Percentiles rank a stretch among this genome's conserved stretches.
Conservation (phyloP, 2,888 invertebrate species). For the Lithosia quadra region DNA sequence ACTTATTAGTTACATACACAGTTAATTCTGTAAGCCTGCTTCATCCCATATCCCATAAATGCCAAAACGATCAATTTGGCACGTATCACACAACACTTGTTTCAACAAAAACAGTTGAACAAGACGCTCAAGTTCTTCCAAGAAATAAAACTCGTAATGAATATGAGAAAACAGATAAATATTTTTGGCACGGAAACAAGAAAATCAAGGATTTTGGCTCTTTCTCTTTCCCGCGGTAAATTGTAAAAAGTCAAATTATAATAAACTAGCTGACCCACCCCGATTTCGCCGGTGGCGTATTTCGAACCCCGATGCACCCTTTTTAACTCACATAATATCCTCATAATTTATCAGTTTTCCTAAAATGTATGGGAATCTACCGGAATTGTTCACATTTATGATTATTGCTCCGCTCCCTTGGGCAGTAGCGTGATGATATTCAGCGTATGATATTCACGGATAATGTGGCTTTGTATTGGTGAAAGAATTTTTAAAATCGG, state of each 20-base stretch:
- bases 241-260: conserved; percentile 63
- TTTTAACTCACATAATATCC: too few species aligned
- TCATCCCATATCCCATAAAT: conserved; percentile 3
- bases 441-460: too few species aligned
- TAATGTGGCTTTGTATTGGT: too few species aligned
- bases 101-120: conserved; percentile 35
- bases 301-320: too few species aligned
- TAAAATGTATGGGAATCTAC: too few species aligned
- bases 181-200: conserved; percentile 62
- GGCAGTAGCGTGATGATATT: too few species aligned
- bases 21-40: neutral
- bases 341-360: too few species aligned
- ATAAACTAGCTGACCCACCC: too few species aligned
- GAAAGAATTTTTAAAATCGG: too few species aligned
- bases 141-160: conserved; percentile 49
- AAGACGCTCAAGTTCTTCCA: conserved; percentile 33
- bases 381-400: too few species aligned
- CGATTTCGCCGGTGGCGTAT: too few species aligned
- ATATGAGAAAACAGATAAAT: conserved; percentile 54
- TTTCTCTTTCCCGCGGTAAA: conserved; percentile 47
- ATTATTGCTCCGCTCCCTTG: too few species aligned
- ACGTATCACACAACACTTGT: conserved; percentile 22
- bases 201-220: conserved; percentile 57
- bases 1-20: neutral
- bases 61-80: conserved; percentile 42